These are phyloP conservation scores for Drosophila simulans DNA, from an alignment of 1,140 invertebrate genomes.

Conservation along the genomic window DNA sequence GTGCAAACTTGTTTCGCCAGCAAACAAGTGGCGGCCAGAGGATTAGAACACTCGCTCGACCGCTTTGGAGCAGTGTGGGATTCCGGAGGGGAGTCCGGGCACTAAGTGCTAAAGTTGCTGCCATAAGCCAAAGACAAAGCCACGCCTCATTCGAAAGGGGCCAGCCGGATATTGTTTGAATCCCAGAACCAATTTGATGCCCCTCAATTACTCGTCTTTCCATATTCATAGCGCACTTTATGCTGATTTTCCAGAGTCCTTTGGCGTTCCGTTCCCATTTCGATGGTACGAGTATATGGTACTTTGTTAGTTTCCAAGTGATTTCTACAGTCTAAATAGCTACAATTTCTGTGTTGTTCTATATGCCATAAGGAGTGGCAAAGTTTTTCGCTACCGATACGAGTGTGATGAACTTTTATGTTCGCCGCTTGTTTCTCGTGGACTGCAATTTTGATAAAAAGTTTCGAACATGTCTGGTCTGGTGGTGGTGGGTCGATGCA, in stretches of 20 bases:
- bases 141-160: slow-evolving; percentile 40
- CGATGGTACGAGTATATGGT: not conserved
- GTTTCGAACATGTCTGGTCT: slow-evolving; percentile 26
- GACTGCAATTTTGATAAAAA: slow-evolving; percentile 54
- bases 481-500: slow-evolving; percentile 40
- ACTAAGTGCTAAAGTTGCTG: slow-evolving; percentile 71
- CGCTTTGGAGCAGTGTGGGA: slow-evolving; percentile 21
- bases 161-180: slow-evolving; percentile 14
- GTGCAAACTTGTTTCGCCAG: slow-evolving; percentile 77
- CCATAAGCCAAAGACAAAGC: slow-evolving; percentile 67
- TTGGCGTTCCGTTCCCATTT: too few species aligned
- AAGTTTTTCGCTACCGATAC: slow-evolving; percentile 12
- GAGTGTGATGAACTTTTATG: slow-evolving; percentile 27
- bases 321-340: not conserved
- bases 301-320: not conserved
- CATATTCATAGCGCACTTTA: slow-evolving; percentile 1
- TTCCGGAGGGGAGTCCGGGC: slow-evolving; percentile 27
- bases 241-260: not conserved
- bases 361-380: not conserved
- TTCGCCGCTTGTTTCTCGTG: slow-evolving; percentile 16
- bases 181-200: slow-evolving; percentile 2
- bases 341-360: not conserved
- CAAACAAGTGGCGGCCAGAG: slow-evolving; percentile 79
- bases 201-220: slow-evolving; percentile 7
- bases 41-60: slow-evolving; percentile 72